A percentile compares a stretch with the other conserved stretches of the same genome.
These are phyloP conservation scores for Ophion ellenae DNA, from an alignment of 2,888 invertebrate genomes.

Conservation along the genomic window DNA sequence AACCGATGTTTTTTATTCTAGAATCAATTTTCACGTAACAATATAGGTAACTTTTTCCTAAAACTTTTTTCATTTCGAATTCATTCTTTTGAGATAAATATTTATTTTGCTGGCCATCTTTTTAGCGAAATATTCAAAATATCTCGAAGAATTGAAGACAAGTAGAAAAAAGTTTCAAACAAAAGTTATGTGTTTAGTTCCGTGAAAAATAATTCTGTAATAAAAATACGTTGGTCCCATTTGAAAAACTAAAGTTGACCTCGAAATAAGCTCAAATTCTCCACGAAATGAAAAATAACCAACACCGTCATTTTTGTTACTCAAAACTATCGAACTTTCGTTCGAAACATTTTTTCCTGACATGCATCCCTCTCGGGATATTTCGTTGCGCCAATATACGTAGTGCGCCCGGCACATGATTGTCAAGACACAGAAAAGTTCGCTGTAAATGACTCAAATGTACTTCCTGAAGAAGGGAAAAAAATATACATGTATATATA, in stretches of 20 bases:
- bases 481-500: constrained; percentile 2
- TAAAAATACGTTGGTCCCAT: no score
- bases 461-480: constrained; percentile 9
- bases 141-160: neutral
- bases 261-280: neutral
- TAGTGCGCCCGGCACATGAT: neutral
- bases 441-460: constrained; percentile 16
- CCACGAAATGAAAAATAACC: neutral
- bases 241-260: neutral
- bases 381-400: neutral
- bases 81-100: neutral
- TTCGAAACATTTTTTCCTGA: neutral
- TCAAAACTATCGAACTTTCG: neutral
- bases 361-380: neutral
- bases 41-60: neutral
- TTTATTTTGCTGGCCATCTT: neutral
- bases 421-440: constrained; percentile 3
- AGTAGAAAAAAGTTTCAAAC: neutral
- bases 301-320: neutral
- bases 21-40: neutral
- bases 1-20: neutral
- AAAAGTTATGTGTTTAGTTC: no score
- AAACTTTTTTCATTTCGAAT: neutral
- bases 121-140: neutral
- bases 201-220: no score